Conservation (phyloP, 2,113 vertebrate species). For the Anser brachyrhynchus region DNA sequence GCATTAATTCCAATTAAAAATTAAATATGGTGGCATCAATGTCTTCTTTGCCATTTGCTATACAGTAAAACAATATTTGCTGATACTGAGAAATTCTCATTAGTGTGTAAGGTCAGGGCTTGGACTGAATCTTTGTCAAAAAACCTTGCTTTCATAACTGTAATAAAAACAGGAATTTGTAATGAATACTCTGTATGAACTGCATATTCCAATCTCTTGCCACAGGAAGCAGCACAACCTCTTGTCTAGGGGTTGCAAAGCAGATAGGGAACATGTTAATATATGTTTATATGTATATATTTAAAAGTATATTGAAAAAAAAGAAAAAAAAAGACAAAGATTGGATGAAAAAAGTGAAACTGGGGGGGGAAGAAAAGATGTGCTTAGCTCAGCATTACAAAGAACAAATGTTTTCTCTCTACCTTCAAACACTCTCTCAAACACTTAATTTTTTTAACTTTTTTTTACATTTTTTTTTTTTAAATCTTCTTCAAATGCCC, state of each 20-base stretch:
- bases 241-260: background rate
- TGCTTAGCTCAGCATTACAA: background rate
- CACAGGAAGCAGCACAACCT: background rate
- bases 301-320: background rate
- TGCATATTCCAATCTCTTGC: background rate
- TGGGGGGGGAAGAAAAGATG: accelerated
- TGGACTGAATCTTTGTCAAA: background rate
- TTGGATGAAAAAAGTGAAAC: background rate
- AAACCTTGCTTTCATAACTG: background rate
- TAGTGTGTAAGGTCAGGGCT: background rate
- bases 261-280: background rate
- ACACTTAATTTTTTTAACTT: background rate
- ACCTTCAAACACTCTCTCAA: background rate
- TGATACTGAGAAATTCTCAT: background rate
- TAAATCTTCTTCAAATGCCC: background rate
- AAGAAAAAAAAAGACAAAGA: background rate
- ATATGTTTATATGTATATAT: no score
- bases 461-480: no score
- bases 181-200: background rate
- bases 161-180: background rate
- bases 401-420: background rate
- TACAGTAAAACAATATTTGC: background rate
- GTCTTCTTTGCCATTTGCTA: background rate
- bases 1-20: background rate
- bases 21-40: background rate